phyloP scores from a whole-genome alignment of 2,888 invertebrate species.

The Heteropelma amictum region DNA sequence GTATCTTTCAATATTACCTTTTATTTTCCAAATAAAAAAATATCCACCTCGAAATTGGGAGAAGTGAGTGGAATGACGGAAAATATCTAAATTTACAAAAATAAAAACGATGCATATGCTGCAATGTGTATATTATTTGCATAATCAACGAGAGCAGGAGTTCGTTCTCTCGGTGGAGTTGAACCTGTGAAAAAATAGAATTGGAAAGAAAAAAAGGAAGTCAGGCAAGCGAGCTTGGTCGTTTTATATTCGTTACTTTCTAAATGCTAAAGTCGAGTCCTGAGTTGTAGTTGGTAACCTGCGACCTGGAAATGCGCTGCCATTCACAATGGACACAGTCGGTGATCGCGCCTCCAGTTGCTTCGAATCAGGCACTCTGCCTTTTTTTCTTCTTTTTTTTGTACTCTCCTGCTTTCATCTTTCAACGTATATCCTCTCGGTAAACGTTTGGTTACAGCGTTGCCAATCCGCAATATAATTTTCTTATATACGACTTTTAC shows the following conservation, averaged over 20 bases:
- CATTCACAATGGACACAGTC: slow-evolving; percentile 70
- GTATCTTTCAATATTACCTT: too few species aligned
- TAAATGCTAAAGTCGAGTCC: slow-evolving; percentile 53
- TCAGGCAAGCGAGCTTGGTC: slow-evolving; percentile 38
- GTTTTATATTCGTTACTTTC: slow-evolving; percentile 59
- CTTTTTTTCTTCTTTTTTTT: slow-evolving; percentile 1
- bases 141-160: slow-evolving; percentile 23
- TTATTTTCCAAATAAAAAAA: too few species aligned
- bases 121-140: too few species aligned
- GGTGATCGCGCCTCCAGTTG: slow-evolving; percentile 60
- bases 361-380: slow-evolving; percentile 45
- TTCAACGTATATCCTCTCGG: slow-evolving; percentile 14
- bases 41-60: too few species aligned
- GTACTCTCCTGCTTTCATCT: slow-evolving; percentile 11
- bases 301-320: slow-evolving; percentile 70
- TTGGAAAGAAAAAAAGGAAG: slow-evolving; percentile 18
- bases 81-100: too few species aligned
- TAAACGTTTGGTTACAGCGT: slow-evolving; percentile 34
- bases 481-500: slow-evolving; percentile 6
- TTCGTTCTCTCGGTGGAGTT: slow-evolving; percentile 27
- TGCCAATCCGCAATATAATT: slow-evolving; percentile 37
- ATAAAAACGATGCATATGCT: too few species aligned
- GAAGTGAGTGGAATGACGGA: too few species aligned
- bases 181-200: slow-evolving; percentile 30
- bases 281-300: slow-evolving; percentile 66